Conservation (phyloP, 2,888 invertebrate genomes). For the Macrophya annulata region DNA sequence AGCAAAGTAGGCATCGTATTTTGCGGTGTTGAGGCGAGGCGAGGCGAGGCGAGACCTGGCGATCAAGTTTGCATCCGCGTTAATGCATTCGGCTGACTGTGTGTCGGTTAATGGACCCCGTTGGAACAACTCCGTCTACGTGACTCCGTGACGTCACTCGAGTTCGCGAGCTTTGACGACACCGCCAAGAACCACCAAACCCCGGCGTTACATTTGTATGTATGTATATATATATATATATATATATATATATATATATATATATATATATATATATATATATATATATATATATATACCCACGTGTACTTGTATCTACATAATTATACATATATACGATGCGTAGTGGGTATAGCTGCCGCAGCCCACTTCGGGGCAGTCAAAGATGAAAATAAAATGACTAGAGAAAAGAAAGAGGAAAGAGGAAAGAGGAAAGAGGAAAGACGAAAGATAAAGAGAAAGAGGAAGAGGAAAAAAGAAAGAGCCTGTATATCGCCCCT, state of each 20-base stretch:
- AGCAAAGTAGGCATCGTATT: neutral
- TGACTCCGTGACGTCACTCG: conserved; percentile 20
- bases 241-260: neutral
- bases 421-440: neutral
- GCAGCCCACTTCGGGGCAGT: neutral
- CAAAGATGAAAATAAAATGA: conserved; percentile 10
- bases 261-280: too few relatives aligned
- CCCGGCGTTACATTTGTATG: conserved; percentile 10
- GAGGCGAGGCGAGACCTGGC: neutral
- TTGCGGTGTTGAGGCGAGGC: neutral
- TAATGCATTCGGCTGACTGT: conserved; percentile 18
- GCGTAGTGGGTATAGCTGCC: neutral
- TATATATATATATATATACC: too few relatives aligned
- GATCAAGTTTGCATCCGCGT: conserved; percentile 22
- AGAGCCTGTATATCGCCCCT: too few relatives aligned
- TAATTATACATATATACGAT: conserved; percentile 25
- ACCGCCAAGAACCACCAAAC: conserved; percentile 8
- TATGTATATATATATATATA: conserved; percentile 22
- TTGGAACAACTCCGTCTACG: conserved; percentile 16
- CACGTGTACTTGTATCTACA: conserved; percentile 22
- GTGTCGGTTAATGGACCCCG: conserved; percentile 13
- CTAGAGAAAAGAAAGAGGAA: neutral
- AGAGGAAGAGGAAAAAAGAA: neutral
- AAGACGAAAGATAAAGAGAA: neutral
- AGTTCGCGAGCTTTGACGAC: conserved; percentile 8